Percentiles rank a stretch among this genome's conserved stretches.
These are phyloP conservation scores for Phoebastria nigripes DNA, from an alignment of 2,797 vertebrate genomes.

Conservation along the genomic window DNA sequence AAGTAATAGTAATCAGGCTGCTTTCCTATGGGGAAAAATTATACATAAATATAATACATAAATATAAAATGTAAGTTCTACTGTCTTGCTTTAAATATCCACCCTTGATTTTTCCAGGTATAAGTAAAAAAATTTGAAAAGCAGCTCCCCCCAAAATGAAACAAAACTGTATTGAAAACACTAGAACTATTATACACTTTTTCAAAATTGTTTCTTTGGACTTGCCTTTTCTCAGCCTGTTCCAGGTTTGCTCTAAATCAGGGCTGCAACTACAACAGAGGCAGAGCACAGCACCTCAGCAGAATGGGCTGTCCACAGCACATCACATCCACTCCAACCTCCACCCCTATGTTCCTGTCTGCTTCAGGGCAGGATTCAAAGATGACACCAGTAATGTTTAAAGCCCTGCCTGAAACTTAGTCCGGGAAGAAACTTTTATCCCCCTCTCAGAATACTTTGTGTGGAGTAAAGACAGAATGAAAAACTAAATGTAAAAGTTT, in stretches of 20 bases:
- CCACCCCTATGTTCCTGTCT: accelerated
- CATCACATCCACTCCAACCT: neutral
- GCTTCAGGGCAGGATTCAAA: neutral
- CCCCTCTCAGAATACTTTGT: neutral
- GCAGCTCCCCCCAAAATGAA: neutral
- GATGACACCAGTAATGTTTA: neutral
- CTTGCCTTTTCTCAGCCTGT: neutral
- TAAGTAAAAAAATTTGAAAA: neutral
- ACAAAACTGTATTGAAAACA: neutral
- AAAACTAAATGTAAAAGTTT: neutral
- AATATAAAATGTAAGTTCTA: neutral
- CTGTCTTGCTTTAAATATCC: neutral
- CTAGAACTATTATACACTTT: neutral
- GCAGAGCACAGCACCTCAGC: neutral
- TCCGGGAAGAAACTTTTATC: neutral
- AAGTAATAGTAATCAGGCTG: neutral
- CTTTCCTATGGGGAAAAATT: neutral
- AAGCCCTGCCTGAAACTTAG: neutral
- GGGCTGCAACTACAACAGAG: neutral
- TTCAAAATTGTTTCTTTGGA: neutral
- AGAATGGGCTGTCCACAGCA: neutral
- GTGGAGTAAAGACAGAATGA: neutral
- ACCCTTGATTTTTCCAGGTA: neutral
- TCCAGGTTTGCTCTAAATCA: neutral
- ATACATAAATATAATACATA: neutral